A percentile compares a stretch with the other conserved stretches of the same genome.
These are phyloP conservation scores for Zaprionus lachaisei DNA, from an alignment of 1,140 invertebrate species.

Conservation along the genomic window DNA sequence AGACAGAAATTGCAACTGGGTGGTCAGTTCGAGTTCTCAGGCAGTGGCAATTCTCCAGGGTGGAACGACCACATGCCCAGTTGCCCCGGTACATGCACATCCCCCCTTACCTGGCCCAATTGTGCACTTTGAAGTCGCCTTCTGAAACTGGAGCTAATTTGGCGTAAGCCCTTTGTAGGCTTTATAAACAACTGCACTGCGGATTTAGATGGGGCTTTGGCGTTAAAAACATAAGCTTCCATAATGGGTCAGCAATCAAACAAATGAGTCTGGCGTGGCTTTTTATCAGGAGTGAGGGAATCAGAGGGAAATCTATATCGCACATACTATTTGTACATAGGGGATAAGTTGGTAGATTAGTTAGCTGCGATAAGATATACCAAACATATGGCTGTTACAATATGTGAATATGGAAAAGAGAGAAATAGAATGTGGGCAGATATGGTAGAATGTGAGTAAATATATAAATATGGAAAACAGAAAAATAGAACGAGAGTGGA, in stretches of 20 bases:
- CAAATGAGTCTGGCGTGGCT: slow-evolving; percentile 19
- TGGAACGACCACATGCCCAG: slow-evolving; percentile 5
- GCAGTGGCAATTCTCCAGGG: not conserved
- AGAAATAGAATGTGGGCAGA: not conserved
- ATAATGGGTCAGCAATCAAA: slow-evolving; percentile 49
- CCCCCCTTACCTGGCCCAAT: slow-evolving; percentile 14
- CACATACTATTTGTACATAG: not conserved
- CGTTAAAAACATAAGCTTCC: slow-evolving; percentile 31
- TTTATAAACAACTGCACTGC: slow-evolving; percentile 45
- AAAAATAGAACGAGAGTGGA: not conserved
- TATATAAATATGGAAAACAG: not conserved
- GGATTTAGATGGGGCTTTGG: slow-evolving; percentile 34
- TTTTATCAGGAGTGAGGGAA: not conserved
- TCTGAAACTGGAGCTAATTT: slow-evolving; percentile 52
- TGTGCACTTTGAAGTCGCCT: slow-evolving; percentile 57
- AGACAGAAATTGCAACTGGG: slow-evolving; percentile 27
- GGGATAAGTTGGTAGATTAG: not conserved
- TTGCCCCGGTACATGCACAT: not conserved
- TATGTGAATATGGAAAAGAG: not conserved
- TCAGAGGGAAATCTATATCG: not conserved
- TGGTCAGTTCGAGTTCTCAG: slow-evolving; percentile 8
- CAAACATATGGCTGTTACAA: not conserved
- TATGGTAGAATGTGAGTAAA: not conserved
- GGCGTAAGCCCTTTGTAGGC: slow-evolving; percentile 44
- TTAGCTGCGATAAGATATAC: not conserved